phyloP scores from a whole-genome alignment of 2,113 vertebrate species.

The Corythaixoides concolor region DNA sequence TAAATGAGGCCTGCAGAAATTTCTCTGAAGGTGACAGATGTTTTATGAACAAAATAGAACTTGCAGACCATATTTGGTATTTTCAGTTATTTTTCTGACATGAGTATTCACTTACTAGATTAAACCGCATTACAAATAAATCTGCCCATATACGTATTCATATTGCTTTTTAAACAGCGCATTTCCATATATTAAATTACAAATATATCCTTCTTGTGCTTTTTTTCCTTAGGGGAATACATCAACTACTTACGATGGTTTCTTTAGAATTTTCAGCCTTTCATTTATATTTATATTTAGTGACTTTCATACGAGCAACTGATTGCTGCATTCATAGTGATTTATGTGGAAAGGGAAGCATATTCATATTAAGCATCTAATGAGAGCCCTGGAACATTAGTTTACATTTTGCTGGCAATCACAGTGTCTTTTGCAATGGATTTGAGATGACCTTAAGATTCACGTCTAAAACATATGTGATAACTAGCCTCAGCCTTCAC shows the following conservation, averaged over 20 bases:
- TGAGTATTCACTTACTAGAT: neutral
- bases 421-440: slow-evolving; percentile 27
- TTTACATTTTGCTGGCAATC: slow-evolving; percentile 51
- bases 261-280: neutral
- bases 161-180: neutral
- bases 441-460: slow-evolving; percentile 46
- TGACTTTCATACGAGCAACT: neutral
- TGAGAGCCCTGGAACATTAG: neutral
- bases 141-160: neutral
- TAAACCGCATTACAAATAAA: neutral
- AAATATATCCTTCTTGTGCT: neutral
- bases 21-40: neutral
- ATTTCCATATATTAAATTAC: neutral
- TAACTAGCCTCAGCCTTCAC: slow-evolving; percentile 1
- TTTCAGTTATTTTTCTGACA: neutral
- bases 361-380: slow-evolving; percentile 22
- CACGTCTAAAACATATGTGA: neutral
- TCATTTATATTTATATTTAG: neutral
- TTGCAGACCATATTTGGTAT: neutral
- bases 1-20: neutral
- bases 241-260: neutral
- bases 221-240: neutral
- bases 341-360: slow-evolving; percentile 1
- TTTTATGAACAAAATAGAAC: neutral
- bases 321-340: neutral